Conservation (phyloP, 2,888 invertebrate genomes). For the Gibbula magus region DNA sequence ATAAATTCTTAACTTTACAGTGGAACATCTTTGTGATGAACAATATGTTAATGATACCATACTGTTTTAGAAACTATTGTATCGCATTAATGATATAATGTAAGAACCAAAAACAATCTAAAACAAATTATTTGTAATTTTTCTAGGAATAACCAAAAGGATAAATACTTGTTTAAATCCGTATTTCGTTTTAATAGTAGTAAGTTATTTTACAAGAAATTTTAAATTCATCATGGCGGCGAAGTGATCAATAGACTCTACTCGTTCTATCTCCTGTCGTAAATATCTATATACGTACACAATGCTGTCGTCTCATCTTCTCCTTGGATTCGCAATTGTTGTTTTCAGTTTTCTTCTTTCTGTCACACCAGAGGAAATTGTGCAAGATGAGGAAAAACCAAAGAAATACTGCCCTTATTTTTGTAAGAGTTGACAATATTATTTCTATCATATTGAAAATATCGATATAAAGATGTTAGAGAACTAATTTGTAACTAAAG, state of each 20-base stretch:
- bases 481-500: background rate
- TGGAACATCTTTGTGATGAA: too few relatives aligned
- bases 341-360: background rate
- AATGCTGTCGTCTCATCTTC: background rate
- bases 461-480: background rate
- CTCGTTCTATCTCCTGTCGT: background rate
- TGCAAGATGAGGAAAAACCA: slow-evolving; percentile 43
- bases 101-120: too few relatives aligned
- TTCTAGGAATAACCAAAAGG: too few relatives aligned
- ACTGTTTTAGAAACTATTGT: too few relatives aligned
- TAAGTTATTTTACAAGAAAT: background rate
- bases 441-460: background rate
- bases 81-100: too few relatives aligned
- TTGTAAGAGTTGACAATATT: slow-evolving; percentile 42
- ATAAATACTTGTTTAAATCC: too few relatives aligned
- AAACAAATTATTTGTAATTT: too few relatives aligned
- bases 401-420: slow-evolving; percentile 57
- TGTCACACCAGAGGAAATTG: slow-evolving; percentile 25
- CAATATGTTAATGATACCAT: too few relatives aligned
- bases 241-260: background rate
- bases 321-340: background rate
- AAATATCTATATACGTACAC: background rate
- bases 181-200: too few relatives aligned
- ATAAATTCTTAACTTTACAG: too few relatives aligned
- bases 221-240: background rate